phyloP scores from a whole-genome alignment of 1,140 invertebrate genomes.

The Bombus pyrosoma region DNA sequence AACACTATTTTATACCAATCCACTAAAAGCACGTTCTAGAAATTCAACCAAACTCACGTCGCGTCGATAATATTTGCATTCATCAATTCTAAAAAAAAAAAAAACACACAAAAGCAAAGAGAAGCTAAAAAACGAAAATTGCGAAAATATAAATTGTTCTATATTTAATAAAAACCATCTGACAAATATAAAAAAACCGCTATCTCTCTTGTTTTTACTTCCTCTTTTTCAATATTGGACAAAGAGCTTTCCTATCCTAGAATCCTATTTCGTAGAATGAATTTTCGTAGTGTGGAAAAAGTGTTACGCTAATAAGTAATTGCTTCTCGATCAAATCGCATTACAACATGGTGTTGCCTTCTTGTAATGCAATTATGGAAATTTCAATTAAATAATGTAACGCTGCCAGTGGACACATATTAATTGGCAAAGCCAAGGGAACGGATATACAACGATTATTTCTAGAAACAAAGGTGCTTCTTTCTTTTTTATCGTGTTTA shows the following conservation, averaged over 20 bases:
- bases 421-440: neutral
- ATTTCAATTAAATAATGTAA: slow-evolving; percentile 15
- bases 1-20: no score
- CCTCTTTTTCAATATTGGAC: neutral
- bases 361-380: neutral
- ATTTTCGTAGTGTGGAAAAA: neutral
- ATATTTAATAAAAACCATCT: no score
- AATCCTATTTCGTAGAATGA: neutral
- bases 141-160: no score
- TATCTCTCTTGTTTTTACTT: neutral
- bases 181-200: no score
- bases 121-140: no score
- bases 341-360: neutral
- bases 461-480: neutral
- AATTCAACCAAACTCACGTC: no score
- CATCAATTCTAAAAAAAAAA: no score
- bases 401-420: neutral
- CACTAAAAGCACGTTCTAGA: no score
- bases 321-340: slow-evolving; percentile 2
- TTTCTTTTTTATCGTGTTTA: neutral
- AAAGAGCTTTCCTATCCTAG: neutral
- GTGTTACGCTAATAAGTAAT: neutral
- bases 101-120: no score
- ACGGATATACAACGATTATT: neutral
- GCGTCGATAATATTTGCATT: no score